A percentile compares a stretch with the other conserved stretches of the same genome.
Conservation (phyloP, 2,888 invertebrate genomes). For the Andrena marginata region DNA sequence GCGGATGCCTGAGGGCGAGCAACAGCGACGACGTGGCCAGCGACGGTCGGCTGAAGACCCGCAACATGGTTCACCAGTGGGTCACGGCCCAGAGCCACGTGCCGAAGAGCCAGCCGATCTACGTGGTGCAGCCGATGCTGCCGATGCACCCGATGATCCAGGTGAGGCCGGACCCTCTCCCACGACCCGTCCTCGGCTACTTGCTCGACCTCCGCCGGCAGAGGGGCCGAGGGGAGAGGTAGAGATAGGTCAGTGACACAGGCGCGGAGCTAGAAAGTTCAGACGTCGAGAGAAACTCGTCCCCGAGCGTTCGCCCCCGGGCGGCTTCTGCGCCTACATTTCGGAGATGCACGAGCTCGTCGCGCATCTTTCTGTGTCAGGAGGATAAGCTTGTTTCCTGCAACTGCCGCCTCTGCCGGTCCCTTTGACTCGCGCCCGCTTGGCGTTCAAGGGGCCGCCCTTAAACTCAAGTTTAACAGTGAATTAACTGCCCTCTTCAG, state of each 20-base stretch:
- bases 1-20: conserved; percentile 78
- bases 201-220: conserved; percentile 33
- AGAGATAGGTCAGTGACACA: conserved; percentile 79
- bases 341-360: conserved; percentile 54
- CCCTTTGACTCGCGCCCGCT: conserved; percentile 4
- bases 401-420: conserved; percentile 13
- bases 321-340: conserved; percentile 62
- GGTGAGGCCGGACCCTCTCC: conserved; percentile 69
- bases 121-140: conserved; percentile 82
- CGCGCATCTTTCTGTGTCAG: conserved; percentile 47
- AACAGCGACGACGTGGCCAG: conserved; percentile 43
- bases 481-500: no score
- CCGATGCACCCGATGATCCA: conserved; percentile 82
- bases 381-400: conserved; percentile 17
- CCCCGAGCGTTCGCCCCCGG: conserved; percentile 28
- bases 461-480: neutral
- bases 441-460: no score
- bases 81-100: conserved; percentile 82
- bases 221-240: conserved; percentile 38
- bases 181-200: conserved; percentile 38
- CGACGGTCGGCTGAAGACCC: conserved; percentile 79
- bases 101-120: conserved; percentile 82
- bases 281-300: conserved; percentile 63
- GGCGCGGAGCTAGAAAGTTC: conserved; percentile 78
- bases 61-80: conserved; percentile 84